Evolutionary conservation across 2,797 vertebrate species (phyloP).

Genomic region (Dermochelys coriacea): DNA sequence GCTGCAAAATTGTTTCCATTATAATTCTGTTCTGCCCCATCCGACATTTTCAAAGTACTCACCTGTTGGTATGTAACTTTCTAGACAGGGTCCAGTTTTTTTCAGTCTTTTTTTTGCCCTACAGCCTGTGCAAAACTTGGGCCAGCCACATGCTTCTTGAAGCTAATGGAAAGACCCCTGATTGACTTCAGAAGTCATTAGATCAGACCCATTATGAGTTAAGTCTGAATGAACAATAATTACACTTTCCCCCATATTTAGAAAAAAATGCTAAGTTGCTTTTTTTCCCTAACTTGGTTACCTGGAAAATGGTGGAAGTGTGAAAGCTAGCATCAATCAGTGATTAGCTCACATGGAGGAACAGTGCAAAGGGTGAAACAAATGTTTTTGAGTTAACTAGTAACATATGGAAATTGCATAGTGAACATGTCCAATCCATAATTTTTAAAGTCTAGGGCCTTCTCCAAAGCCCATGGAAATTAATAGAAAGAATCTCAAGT

Average conservation of each 20-base stretch:
- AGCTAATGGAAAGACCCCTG: background rate
- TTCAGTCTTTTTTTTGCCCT: background rate
- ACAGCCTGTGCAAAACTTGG: background rate
- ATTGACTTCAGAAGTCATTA: background rate
- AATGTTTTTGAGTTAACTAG: background rate
- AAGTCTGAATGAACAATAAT: background rate
- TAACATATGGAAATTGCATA: background rate
- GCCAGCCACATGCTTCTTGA: rapidly evolving
- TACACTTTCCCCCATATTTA: background rate
- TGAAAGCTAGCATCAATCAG: background rate
- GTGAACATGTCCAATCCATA: background rate
- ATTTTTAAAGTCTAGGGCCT: background rate
- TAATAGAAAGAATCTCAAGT: background rate
- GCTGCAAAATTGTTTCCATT: background rate
- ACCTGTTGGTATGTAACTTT: background rate
- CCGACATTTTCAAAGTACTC: background rate
- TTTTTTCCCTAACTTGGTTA: background rate
- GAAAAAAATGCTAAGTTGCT: background rate
- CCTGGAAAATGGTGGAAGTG: background rate
- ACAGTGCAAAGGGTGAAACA: background rate
- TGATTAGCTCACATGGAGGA: background rate
- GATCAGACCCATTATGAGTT: background rate
- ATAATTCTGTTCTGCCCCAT: background rate
- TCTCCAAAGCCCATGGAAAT: background rate
- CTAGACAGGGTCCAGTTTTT: background rate